phyloP scores from a whole-genome alignment of 35 echinoderm and acorn worm genomes.

The Heliocidaris tuberculata region DNA sequence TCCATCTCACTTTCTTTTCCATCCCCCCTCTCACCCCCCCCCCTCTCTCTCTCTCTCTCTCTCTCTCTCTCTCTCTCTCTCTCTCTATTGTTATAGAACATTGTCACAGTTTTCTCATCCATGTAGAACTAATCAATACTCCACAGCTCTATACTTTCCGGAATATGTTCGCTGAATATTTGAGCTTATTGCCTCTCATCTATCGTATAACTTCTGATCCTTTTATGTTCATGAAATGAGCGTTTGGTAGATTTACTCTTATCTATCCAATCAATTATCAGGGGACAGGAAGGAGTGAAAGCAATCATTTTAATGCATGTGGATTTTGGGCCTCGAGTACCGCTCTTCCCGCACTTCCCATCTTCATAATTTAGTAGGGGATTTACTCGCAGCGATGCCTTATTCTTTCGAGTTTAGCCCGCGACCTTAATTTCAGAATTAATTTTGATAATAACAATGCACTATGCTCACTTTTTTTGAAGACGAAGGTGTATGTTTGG shows the following conservation, averaged over 20 bases:
- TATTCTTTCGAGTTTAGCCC: not conserved
- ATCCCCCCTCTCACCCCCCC: too few species aligned
- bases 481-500: not conserved
- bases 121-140: too few species aligned
- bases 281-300: not conserved
- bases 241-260: too few species aligned
- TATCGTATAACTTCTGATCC: too few species aligned
- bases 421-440: not conserved
- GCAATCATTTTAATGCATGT: constrained; percentile 11
- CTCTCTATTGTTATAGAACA: too few species aligned
- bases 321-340: not conserved
- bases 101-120: too few species aligned
- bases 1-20: too few species aligned
- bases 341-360: not conserved
- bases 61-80: too few species aligned
- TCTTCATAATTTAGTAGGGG: not conserved
- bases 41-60: too few species aligned
- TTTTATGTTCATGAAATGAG: too few species aligned
- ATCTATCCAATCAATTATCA: constrained; percentile 1
- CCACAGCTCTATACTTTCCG: too few species aligned
- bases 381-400: not conserved
- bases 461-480: not conserved
- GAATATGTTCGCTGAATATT: not conserved
- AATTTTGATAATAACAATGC: not conserved
- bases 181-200: not conserved